Evolutionary conservation across 2,888 invertebrate species (phyloP).

Genomic region (Drosophila yooni): DNA sequence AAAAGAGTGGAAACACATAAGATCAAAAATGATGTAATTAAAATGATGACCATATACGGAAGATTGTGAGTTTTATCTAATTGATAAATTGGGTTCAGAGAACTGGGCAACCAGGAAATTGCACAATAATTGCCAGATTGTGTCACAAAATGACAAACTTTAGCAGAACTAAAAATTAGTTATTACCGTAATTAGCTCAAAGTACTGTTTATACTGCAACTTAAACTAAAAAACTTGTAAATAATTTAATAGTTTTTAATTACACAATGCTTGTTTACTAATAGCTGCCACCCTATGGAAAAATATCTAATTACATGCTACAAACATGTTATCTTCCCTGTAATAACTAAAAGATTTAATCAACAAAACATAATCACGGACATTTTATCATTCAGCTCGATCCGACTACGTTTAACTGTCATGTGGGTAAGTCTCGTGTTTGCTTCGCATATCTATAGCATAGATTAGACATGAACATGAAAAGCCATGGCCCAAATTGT

Average conservation of each 20-base stretch:
- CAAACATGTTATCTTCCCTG: not conserved
- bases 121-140: not conserved
- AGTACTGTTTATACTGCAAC: not conserved
- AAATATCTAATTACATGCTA: conserved; percentile 7
- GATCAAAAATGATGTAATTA: conserved; percentile 44
- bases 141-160: not conserved
- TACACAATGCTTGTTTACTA: conserved; percentile 17
- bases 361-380: conserved; percentile 26
- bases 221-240: conserved; percentile 16
- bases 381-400: conserved; percentile 26
- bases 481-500: conserved; percentile 70
- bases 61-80: conserved; percentile 20
- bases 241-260: conserved; percentile 31
- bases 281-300: conserved; percentile 1
- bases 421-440: conserved; percentile 46
- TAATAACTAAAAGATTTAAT: conserved; percentile 4
- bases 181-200: not conserved
- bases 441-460: conserved; percentile 53
- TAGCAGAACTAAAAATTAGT: not conserved
- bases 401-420: conserved; percentile 29
- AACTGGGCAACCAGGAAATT: conserved; percentile 21
- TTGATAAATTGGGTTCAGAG: conserved; percentile 25
- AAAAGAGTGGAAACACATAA: not conserved
- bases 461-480: conserved; percentile 57
- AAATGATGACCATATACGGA: conserved; percentile 40